Base-by-base conservation (phyloP, 2,797 vertebrate species). In the Arvicola amphibius region DNA sequence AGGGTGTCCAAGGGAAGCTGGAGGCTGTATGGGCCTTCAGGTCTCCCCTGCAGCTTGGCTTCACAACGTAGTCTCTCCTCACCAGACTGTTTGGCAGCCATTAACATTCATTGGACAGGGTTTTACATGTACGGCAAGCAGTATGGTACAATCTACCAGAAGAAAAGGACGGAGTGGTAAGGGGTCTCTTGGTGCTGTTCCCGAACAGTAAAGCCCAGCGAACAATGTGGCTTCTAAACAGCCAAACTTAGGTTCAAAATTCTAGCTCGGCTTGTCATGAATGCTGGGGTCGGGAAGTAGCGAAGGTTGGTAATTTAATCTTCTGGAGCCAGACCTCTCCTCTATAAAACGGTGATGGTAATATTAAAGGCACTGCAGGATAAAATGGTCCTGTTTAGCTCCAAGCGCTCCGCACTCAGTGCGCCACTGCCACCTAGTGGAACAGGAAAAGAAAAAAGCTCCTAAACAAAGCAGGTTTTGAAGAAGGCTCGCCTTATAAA, bases 371-470 rank as follows among this genome's bases (percentile, higher is more conserved):
- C 56, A 13, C 3, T 32, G 46, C 34, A 51, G 91, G 61, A 46
- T 73, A 27, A 56, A 73, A 27, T 14, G 40, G 43, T 71, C 37
- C 11, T 8, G 29, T 1, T 21, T 25, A 71, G 3, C 43, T 56
- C 43, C 67, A 16, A 9, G 23, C 1, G 11, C 43, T 9, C 2
- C 1, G 13, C n/a, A 6, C 17, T 4, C 37, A 17, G 32, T 9
- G 25, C 88, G 34, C 51, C 13, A 27, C 79, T 4, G 87, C 94
- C 96, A 95, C 67, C 96, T 92, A 61, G 88, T 94, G 96, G 59
- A 34, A 3, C 76, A 61, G 69, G 32, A 34, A 34, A 69, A 32
- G 65, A 43, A 2, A 19, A 29, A 5, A 23, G 11, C 40, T 85
- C 21, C 32, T 34, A 71, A 51, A 85, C 61, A 69, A 87, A 71